A percentile compares a stretch with the other conserved stretches of the same genome.
phyloP scores from a whole-genome alignment of 2,113 vertebrate genomes.

The Hippocampus abdominalis region DNA sequence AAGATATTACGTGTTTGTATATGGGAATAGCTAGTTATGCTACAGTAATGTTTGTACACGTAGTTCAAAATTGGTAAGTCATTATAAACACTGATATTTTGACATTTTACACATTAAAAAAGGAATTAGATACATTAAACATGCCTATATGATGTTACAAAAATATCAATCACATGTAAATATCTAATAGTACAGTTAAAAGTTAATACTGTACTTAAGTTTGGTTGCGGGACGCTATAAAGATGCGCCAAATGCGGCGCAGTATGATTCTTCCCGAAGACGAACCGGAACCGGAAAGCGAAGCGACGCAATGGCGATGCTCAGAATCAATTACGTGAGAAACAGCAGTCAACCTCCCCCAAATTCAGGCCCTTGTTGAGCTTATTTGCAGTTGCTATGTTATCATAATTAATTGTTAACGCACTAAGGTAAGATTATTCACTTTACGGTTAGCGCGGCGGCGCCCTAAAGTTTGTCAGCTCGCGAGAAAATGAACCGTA shows the following conservation, averaged over 20 bases:
- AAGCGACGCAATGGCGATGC: slow-evolving; percentile 12
- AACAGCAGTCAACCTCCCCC: slow-evolving; percentile 1
- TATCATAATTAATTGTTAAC: slow-evolving; percentile 2
- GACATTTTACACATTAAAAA: too few species aligned
- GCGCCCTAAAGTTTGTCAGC: not conserved
- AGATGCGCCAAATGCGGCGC: slow-evolving; percentile 34
- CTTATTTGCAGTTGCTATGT: not conserved
- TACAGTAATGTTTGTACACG: too few species aligned
- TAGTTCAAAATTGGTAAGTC: too few species aligned
- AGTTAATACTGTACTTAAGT: not conserved
- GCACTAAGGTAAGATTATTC: slow-evolving; percentile 44
- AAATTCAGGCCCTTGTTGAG: not conserved
- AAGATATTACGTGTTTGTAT: not conserved
- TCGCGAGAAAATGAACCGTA: slow-evolving; percentile 15
- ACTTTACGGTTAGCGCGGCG: not conserved
- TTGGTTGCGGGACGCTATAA: slow-evolving; percentile 6
- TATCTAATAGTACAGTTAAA: not conserved
- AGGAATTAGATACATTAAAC: too few species aligned
- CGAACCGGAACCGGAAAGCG: slow-evolving; percentile 58
- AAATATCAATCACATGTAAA: not conserved
- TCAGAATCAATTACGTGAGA: slow-evolving; percentile 54
- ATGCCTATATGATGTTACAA: too few species aligned
- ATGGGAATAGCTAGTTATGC: not conserved
- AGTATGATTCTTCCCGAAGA: not conserved
- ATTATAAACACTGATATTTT: too few species aligned